Evolutionary conservation across 2,797 vertebrate species (phyloP), one percentile per base, ranked within the genome.

Genomic region (Coregonus sp.): DNA sequence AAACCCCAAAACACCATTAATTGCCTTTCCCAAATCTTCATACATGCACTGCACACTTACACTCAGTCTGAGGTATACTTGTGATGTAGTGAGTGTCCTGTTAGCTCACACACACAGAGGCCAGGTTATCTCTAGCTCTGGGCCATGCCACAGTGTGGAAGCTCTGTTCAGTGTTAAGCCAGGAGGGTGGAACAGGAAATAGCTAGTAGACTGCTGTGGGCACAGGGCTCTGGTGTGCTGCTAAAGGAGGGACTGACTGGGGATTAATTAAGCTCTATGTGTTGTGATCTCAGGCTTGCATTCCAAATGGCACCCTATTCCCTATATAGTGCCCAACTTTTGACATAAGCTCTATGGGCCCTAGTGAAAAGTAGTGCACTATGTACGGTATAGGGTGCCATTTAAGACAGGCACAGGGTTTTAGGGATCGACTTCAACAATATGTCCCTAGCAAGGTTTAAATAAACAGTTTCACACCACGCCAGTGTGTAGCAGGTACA

Each of bases 141-240:
- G 70, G 56, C 78, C 70, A 59, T 76, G 35, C 84, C 84, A 89
- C 81, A 88, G 74, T 86, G 15, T 18, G 29, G 33, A 82, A 86
- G 84, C 65, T 88, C 86, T 86, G 90, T 88, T 89, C 84, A 84
- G 86, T 81, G 86, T 82, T 85, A 66, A 87, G 67, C 74, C 82
- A 37, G 69, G 74, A 90, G 91, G 93, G 92, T 90, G 92, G 91
- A 81, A 89, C 93, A 93, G 93, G 93, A 94, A 93, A 92, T 88
- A 87, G 83, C 88, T 86, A 12, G 76, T 80, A 75, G 81, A 79
- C 86, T 84, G 87, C 82, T 52, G 40, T 35, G 84, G 85, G 87
- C 85, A 85, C 52, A 4, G 65, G 76, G 76, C 84, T 16, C n/a
- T 56, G 31, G 66, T 73, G 56, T 12, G 9, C 12, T 66, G 83